Conservation (phyloP, 2,888 invertebrate species). For the Nymphalis urticae region DNA sequence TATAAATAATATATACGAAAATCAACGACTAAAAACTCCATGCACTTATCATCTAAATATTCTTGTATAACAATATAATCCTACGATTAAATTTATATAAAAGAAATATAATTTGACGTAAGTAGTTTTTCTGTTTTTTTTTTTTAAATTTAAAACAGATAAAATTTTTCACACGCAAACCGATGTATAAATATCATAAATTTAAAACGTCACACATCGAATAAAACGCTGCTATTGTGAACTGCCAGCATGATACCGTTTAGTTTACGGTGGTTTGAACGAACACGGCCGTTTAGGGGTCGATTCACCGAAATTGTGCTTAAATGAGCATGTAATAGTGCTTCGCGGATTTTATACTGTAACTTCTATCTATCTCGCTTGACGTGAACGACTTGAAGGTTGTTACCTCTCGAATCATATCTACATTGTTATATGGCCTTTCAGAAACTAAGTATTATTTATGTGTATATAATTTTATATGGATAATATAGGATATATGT, state of each 20-base stretch:
- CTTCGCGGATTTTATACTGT: slow-evolving; percentile 34
- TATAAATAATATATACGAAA: no score
- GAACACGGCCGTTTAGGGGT: slow-evolving; percentile 25
- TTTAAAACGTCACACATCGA: neutral
- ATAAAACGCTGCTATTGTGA: slow-evolving; percentile 11
- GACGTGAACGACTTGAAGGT: neutral
- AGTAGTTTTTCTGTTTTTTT: no score
- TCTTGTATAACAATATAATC: no score
- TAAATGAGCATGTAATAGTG: slow-evolving; percentile 38
- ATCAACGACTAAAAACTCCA: no score
- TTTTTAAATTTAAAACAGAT: no score
- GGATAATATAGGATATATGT: no score
- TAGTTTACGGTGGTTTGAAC: slow-evolving; percentile 32
- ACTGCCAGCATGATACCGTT: slow-evolving; percentile 2
- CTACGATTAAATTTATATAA: no score
- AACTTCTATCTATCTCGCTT: slow-evolving; percentile 3
- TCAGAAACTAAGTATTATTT: no score
- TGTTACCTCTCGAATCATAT: neutral
- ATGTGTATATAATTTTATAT: no score
- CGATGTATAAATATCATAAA: neutral
- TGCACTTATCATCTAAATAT: no score
- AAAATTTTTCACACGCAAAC: neutral
- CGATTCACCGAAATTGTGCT: slow-evolving; percentile 34
- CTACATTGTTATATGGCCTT: no score
- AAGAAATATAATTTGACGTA: no score